A percentile compares a stretch with the other conserved stretches of the same genome.
Evolutionary conservation across 2,797 vertebrate genomes (phyloP).

Genomic region (Leptatherina wallacei): DNA sequence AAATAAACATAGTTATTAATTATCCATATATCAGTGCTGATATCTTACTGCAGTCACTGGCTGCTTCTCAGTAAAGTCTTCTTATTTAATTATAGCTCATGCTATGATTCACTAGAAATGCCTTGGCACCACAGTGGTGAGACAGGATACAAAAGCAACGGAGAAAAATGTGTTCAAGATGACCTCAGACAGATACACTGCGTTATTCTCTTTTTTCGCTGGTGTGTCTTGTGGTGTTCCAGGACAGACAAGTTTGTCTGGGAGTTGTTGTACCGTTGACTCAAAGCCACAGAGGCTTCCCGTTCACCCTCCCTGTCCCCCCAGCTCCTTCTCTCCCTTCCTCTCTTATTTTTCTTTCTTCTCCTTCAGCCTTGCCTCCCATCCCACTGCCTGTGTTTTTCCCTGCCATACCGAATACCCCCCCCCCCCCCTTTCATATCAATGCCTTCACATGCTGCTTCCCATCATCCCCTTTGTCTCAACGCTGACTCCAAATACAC

Average conservation of each 20-base stretch:
- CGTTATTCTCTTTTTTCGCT: slow-evolving; percentile 50
- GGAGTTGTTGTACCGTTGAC: slow-evolving; percentile 61
- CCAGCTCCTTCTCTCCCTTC: slow-evolving; percentile 17
- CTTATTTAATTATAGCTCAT: slow-evolving; percentile 7
- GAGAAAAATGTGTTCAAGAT: slow-evolving; percentile 55
- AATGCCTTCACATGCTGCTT: slow-evolving; percentile 49
- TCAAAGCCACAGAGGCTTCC: slow-evolving; percentile 61
- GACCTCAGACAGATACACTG: slow-evolving; percentile 53
- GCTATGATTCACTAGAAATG: slow-evolving; percentile 4
- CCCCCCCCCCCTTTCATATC: slow-evolving; percentile 5
- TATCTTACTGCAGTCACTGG: neutral
- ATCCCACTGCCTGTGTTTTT: slow-evolving; percentile 24
- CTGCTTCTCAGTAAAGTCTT: slow-evolving; percentile 15
- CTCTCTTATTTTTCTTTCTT: slow-evolving; percentile 41
- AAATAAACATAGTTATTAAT: neutral
- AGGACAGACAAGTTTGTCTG: slow-evolving; percentile 68
- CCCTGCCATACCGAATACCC: slow-evolving; percentile 22
- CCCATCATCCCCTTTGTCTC: slow-evolving; percentile 63
- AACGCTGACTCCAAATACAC: slow-evolving; percentile 51
- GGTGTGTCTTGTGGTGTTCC: slow-evolving; percentile 60
- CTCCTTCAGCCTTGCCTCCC: slow-evolving; percentile 29
- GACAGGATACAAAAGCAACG: slow-evolving; percentile 35
- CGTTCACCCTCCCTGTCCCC: slow-evolving; percentile 4
- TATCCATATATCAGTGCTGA: neutral
- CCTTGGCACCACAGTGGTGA: slow-evolving; percentile 23